Base-by-base conservation (phyloP, 2,888 invertebrate genomes). In the Drosophila longiperda region DNA sequence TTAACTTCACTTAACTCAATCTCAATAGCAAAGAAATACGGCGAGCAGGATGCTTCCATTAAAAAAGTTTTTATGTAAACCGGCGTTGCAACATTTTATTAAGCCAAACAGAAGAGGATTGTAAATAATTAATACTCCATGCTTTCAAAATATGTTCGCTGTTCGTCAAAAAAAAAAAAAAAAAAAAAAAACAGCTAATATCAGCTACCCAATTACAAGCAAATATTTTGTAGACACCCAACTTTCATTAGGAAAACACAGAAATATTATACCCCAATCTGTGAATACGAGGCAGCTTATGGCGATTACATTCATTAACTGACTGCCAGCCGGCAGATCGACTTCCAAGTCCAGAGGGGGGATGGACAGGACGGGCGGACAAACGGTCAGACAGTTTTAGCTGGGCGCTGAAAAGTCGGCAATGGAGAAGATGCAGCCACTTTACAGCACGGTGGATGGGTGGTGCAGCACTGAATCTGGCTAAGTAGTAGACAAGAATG, bases 301-400 rank as follows among this genome's bases (percentile, higher is more conserved):
- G 74, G 73, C 82, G 87, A 87, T 87, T 89, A 87, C 89, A 89
- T 87, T 89, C 87, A 89, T 87, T 89, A 87, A 87, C 83, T 70
- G 76, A 77, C 82, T 73, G 78, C 79, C 72, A 65, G 26, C 36
- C n/a, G 26, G 23, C 67, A 62, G 66, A 54, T 60, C 66, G 55
- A 67, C 61, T 76, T 59, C 29, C 73, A 64, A 32, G 61, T 59
- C 62, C 68, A 73, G 66, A 74, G 50, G 33, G 33, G 49, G 38
- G 38, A 50, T 64, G 63, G 54, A 49, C 48, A 52, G 64, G 65
- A 62, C 23, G 15, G 45, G 8, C 45, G 23, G 45, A 15, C 45
- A n/a, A n/a, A n/a, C n/a, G n/a, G 23, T 23, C 8, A 8, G 45
- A 8, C 45, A 45, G 23, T 45, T 23, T 23, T 45, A 8, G 23